These are phyloP conservation scores for Toxotes chatareus DNA, from an alignment of 2,113 vertebrate genomes.

Conservation along the genomic window DNA sequence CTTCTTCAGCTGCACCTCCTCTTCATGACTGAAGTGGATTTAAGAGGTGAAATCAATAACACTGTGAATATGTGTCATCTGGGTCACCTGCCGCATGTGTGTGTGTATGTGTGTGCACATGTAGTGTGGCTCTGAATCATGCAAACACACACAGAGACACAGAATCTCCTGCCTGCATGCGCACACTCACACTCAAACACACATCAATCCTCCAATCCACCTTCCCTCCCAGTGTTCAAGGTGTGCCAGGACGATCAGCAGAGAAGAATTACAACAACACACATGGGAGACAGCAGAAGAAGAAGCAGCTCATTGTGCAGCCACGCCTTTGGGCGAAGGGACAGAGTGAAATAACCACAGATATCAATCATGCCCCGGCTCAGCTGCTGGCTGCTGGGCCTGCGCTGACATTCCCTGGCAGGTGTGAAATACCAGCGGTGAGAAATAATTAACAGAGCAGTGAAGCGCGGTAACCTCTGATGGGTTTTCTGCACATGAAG, in stretches of 20 bases:
- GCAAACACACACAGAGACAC: background rate
- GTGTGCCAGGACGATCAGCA: slow-evolving; percentile 29
- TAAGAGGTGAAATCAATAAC: slow-evolving; percentile 47
- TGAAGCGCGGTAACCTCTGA: slow-evolving; percentile 33
- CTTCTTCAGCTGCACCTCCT: slow-evolving; percentile 33
- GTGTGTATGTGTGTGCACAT: slow-evolving; percentile 7
- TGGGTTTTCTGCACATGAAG: slow-evolving; percentile 7
- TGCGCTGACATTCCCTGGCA: slow-evolving; percentile 47
- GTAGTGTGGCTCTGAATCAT: background rate
- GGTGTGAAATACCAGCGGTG: slow-evolving; percentile 69
- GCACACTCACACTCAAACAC: slow-evolving; percentile 1
- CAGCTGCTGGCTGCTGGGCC: slow-evolving; percentile 48
- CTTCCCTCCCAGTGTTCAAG: slow-evolving; percentile 40
- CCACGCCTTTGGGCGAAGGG: slow-evolving; percentile 47
- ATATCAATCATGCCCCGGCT: slow-evolving; percentile 64
- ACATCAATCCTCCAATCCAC: background rate
- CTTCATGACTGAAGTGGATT: slow-evolving; percentile 24
- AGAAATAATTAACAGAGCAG: slow-evolving; percentile 66
- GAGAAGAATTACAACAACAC: slow-evolving; percentile 39
- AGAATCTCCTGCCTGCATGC: background rate
- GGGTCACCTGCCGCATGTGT: background rate
- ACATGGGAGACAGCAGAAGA: slow-evolving; percentile 44
- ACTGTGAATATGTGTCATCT: slow-evolving; percentile 8
- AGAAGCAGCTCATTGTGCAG: slow-evolving; percentile 52
- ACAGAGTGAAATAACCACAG: slow-evolving; percentile 40